Conservation (phyloP, 1,140 invertebrate genomes). For the Coptotermes formosanus region DNA sequence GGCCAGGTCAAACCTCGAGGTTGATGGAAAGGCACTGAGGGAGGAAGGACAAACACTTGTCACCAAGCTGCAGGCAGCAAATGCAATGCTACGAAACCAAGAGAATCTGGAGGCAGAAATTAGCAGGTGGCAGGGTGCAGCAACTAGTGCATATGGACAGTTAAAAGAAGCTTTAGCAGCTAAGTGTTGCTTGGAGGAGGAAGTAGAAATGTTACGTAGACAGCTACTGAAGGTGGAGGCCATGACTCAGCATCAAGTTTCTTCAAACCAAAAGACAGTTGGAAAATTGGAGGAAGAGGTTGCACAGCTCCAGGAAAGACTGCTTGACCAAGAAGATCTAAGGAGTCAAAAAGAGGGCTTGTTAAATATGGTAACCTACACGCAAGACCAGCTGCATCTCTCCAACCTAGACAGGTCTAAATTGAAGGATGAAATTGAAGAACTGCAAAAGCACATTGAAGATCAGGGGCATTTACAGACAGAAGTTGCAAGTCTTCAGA, state of each 20-base stretch:
- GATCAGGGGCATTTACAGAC: background rate
- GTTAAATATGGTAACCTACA: background rate
- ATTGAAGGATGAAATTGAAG: background rate
- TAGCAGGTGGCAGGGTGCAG: background rate
- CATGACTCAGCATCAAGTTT: background rate
- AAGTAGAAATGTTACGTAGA: background rate
- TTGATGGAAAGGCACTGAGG: slow-evolving; percentile 24
- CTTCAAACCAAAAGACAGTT: background rate
- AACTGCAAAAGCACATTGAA: background rate
- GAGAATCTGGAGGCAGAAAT: slow-evolving; percentile 24
- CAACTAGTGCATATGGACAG: background rate
- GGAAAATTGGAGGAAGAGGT: background rate
- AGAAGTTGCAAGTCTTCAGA: background rate
- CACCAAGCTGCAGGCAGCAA: background rate
- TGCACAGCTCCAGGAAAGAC: background rate
- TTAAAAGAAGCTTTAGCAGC: no score
- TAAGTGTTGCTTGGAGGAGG: background rate
- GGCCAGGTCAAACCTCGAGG: slow-evolving; percentile 27
- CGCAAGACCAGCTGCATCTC: background rate
- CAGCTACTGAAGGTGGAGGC: background rate
- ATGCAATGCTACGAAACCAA: slow-evolving; percentile 25
- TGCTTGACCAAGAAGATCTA: background rate
- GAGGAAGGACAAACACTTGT: slow-evolving; percentile 26
- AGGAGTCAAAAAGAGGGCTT: background rate
- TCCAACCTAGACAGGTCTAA: background rate